These are phyloP conservation scores for Phania funesta DNA, from an alignment of 2,888 invertebrate species.

Conservation along the genomic window DNA sequence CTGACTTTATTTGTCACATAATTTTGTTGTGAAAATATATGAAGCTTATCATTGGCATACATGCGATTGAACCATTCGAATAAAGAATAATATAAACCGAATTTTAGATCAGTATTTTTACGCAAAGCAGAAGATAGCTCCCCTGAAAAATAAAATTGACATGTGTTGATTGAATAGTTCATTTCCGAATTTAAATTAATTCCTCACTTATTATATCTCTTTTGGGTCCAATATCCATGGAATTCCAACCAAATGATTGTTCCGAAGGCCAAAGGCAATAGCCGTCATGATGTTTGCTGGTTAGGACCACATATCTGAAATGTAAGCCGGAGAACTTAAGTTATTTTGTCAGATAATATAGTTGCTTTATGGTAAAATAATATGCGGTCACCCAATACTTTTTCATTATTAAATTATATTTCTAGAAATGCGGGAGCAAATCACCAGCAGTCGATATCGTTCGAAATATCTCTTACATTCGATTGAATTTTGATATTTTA, in stretches of 20 bases:
- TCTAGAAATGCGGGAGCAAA: no score
- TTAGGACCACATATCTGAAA: slow-evolving; percentile 88
- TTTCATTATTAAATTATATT: no score
- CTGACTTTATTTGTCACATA: slow-evolving; percentile 88
- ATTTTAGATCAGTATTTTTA: slow-evolving; percentile 83
- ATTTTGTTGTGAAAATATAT: slow-evolving; percentile 83
- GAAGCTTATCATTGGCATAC: slow-evolving; percentile 86
- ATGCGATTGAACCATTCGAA: slow-evolving; percentile 94
- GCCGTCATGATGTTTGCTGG: slow-evolving; percentile 94
- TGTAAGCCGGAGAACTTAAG: not conserved
- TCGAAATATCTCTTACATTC: no score
- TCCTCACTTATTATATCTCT: slow-evolving; percentile 86
- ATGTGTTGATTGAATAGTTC: not conserved
- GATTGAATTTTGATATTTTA: no score
- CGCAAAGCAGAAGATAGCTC: slow-evolving; percentile 87
- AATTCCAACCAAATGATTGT: slow-evolving; percentile 91
- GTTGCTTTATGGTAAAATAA: no score
- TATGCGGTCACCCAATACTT: no score
- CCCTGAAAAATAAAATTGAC: slow-evolving; percentile 66
- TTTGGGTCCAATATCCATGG: slow-evolving; percentile 88
- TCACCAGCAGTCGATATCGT: no score
- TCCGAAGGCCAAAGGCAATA: slow-evolving; percentile 91
- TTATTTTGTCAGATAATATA: not conserved
- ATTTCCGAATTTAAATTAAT: not conserved
- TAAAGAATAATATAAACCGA: slow-evolving; percentile 92